Conservation (phyloP, 1,140 invertebrate genomes). For the Saccostrea cuccullata region DNA sequence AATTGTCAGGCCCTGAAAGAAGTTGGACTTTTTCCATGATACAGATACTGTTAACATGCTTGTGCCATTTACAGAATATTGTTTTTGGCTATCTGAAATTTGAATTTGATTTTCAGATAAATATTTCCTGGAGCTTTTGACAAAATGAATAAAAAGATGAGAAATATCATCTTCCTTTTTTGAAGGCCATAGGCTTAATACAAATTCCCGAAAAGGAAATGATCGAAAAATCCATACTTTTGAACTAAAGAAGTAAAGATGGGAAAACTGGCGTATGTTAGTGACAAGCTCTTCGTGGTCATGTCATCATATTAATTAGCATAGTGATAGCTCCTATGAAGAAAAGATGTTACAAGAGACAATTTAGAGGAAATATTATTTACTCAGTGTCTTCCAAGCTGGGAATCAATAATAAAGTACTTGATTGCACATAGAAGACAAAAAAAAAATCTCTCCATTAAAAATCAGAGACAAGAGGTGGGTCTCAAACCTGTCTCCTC, state of each 20-base stretch:
- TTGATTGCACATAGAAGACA: not conserved
- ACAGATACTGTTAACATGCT: not conserved
- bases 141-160: not conserved
- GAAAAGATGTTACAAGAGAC: slow-evolving; percentile 8
- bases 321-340: not conserved
- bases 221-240: not conserved
- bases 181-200: not conserved
- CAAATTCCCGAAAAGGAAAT: not conserved
- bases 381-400: not conserved
- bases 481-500: slow-evolving; percentile 21
- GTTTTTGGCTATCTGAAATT: not conserved
- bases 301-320: not conserved
- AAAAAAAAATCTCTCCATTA: not conserved
- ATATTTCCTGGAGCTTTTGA: not conserved
- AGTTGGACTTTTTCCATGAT: not conserved
- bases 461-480: not conserved
- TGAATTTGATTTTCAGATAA: not conserved
- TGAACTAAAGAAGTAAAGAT: not conserved
- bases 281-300: not conserved
- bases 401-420: not conserved
- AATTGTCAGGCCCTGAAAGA: slow-evolving; percentile 5
- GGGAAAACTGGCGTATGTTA: not conserved
- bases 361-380: slow-evolving; percentile 3
- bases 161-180: not conserved
- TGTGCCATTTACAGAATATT: not conserved